Percentiles rank a stretch among this genome's conserved stretches.
These are phyloP conservation scores for Aurelia sp. DNA, from an alignment of 30 jellyfish, hydroid and myxozoan genomes.

Conservation along the genomic window DNA sequence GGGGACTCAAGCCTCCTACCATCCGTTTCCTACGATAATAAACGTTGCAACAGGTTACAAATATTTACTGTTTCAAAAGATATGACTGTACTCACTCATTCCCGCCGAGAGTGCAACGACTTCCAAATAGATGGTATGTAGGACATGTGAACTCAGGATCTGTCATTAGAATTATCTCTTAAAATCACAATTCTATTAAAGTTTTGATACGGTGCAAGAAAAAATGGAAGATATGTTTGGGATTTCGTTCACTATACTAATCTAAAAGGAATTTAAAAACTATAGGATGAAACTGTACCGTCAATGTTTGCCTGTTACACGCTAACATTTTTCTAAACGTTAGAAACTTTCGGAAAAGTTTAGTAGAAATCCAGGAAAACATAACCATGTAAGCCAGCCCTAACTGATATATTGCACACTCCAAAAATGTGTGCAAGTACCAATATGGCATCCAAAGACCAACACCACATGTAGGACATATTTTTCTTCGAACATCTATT, in stretches of 20 bases:
- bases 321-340: no score
- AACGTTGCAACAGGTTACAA: background rate
- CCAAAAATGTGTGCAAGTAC: no score
- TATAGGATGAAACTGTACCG: no score
- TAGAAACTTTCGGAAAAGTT: no score
- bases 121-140: constrained; percentile 64
- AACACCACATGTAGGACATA: background rate
- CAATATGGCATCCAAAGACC: no score
- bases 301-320: no score
- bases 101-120: constrained; percentile 78
- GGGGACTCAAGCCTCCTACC: background rate
- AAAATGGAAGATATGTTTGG: no score
- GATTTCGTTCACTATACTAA: no score
- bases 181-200: background rate
- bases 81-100: constrained; percentile 50
- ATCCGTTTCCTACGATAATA: background rate
- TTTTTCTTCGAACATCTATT: background rate
- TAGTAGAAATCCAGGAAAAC: no score
- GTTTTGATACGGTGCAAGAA: background rate
- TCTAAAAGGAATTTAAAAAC: no score
- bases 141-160: constrained; percentile 73
- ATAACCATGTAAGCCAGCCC: no score
- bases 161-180: background rate
- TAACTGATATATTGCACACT: no score
- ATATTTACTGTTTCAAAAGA: background rate